Percentiles rank a stretch among this genome's conserved stretches.
Evolutionary conservation across 2,888 invertebrate species (phyloP).

Genomic region (Thecocarcelia acutangulata): DNA sequence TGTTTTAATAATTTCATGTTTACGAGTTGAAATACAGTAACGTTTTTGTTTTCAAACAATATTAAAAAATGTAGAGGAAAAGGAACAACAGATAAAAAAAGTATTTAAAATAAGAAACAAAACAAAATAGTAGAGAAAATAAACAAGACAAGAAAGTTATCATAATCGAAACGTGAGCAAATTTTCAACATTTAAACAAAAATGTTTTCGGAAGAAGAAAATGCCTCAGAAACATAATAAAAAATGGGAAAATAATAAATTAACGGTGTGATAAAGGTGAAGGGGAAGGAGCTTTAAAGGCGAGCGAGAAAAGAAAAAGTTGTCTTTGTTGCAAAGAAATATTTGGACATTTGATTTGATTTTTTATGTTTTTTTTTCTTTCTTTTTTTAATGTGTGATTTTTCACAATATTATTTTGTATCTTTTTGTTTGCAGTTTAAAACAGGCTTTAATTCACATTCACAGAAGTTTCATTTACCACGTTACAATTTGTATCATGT

Average conservation of each 20-base stretch:
- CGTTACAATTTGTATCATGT: conserved; percentile 32
- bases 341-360: conserved; percentile 51
- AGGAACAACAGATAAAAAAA: conserved; percentile 38
- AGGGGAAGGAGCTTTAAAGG: conserved; percentile 1
- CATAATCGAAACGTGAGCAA: conserved; percentile 1
- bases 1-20: conserved; percentile 33
- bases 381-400: conserved; percentile 52
- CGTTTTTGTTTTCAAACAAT: conserved; percentile 45
- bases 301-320: background rate
- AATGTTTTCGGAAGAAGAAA: background rate
- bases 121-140: background rate
- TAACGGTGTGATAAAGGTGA: conserved; percentile 34
- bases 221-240: background rate
- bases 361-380: conserved; percentile 22
- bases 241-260: conserved; percentile 12
- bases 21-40: conserved; percentile 30
- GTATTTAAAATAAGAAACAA: conserved; percentile 16
- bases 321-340: conserved; percentile 64
- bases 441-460: conserved; percentile 65
- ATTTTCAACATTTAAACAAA: background rate
- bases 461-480: conserved; percentile 58
- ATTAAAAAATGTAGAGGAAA: conserved; percentile 31
- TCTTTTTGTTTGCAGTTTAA: conserved; percentile 39
- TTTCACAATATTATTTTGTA: conserved; percentile 57
- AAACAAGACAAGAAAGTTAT: background rate